A percentile compares a stretch with the other conserved stretches of the same genome.
phyloP scores from a whole-genome alignment of 1,140 invertebrate genomes.

The Ganaspis sp. region DNA sequence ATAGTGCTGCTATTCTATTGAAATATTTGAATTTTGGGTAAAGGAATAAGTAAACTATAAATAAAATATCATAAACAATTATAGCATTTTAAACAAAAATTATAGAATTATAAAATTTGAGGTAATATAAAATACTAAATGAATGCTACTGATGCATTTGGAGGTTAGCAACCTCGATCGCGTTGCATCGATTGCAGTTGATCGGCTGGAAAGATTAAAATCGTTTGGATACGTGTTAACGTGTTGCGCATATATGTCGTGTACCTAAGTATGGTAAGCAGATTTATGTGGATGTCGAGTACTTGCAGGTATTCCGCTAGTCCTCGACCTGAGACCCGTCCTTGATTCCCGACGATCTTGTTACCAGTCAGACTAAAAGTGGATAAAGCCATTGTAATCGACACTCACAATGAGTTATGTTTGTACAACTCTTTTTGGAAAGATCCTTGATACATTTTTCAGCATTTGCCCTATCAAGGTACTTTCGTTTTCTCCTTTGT shows the following conservation, averaged over 20 bases:
- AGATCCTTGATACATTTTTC: neutral
- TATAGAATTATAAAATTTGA: no score
- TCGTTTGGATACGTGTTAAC: constrained; percentile 61
- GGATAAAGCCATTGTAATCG: constrained; percentile 54
- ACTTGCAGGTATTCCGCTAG: constrained; percentile 59
- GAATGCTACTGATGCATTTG: neutral
- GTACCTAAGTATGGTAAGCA: constrained; percentile 53
- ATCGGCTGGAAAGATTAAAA: constrained; percentile 59
- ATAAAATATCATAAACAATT: no score
- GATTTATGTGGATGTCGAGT: constrained; percentile 58
- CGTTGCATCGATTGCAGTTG: constrained; percentile 53
- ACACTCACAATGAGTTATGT: constrained; percentile 30
- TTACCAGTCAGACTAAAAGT: constrained; percentile 59
- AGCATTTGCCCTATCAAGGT: no score
- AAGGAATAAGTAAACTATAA: no score
- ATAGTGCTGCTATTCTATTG: no score
- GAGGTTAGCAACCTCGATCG: constrained; percentile 52
- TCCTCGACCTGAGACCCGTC: constrained; percentile 60
- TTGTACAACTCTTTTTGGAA: neutral
- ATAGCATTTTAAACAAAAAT: no score
- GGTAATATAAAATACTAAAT: neutral
- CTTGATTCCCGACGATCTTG: constrained; percentile 60
- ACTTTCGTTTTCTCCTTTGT: neutral
- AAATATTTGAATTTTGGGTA: no score
- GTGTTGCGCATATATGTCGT: constrained; percentile 60